Percentiles rank a stretch among this genome's conserved stretches.
These are phyloP conservation scores for Phoenoteleia sp. DNA, from an alignment of 2,888 invertebrate genomes.

Conservation along the genomic window DNA sequence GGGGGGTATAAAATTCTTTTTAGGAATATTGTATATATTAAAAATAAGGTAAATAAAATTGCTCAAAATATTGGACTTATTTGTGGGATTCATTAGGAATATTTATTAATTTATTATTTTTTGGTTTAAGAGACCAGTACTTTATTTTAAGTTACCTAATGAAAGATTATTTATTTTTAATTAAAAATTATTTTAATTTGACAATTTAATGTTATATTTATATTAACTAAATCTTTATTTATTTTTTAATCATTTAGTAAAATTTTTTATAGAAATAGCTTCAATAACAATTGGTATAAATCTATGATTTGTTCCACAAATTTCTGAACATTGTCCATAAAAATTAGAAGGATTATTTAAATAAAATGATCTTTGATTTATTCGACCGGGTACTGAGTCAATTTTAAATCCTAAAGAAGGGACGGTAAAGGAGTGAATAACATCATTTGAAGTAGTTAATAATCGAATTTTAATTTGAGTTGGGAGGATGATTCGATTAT, in stretches of 20 bases:
- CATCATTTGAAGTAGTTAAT: constrained; percentile 89
- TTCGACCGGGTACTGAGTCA: constrained; percentile 90
- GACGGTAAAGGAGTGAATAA: constrained; percentile 90
- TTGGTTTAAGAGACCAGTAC: constrained; percentile 91
- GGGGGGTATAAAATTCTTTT: too few relatives aligned
- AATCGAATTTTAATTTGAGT: constrained; percentile 89
- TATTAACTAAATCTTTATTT: constrained; percentile 86
- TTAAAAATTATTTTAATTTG: constrained; percentile 78
- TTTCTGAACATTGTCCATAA: constrained; percentile 94
- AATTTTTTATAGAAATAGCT: constrained; percentile 87
- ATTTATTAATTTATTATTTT: constrained; percentile 85
- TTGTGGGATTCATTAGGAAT: constrained; percentile 86
- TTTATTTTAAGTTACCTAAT: constrained; percentile 66
- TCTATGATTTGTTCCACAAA: constrained; percentile 93
- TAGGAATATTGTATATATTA: constrained; percentile 8
- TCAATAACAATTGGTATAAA: constrained; percentile 93
- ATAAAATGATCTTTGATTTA: constrained; percentile 89
- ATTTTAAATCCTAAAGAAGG: constrained; percentile 90
- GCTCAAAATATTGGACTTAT: constrained; percentile 32
- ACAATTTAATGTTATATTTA: constrained; percentile 79
- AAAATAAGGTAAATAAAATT: not conserved
- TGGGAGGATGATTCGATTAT: constrained; percentile 89
- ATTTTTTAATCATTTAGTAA: constrained; percentile 82
- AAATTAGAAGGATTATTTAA: constrained; percentile 90
- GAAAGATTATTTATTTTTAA: constrained; percentile 76